Evolutionary conservation across 2,888 invertebrate species (phyloP).

Genomic region (Drosophila barbarae): DNA sequence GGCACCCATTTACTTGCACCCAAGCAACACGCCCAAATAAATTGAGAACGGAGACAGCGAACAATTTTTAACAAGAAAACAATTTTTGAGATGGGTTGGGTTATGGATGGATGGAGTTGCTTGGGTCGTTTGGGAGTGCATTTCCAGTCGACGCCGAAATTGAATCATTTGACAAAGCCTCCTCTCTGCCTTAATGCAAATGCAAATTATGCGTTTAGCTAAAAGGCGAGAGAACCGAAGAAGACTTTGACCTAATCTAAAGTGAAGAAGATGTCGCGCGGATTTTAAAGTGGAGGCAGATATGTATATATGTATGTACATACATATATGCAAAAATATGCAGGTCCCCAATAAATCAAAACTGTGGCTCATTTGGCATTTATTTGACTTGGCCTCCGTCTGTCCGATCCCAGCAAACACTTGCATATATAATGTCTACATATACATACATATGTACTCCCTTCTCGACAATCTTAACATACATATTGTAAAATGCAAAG

Average conservation of each 20-base stretch:
- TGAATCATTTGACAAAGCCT: conserved; percentile 73
- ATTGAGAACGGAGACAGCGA: conserved; percentile 28
- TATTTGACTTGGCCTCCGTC: conserved; percentile 32
- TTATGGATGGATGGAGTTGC: conserved; percentile 5
- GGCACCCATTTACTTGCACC: conserved; percentile 15
- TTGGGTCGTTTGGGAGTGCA: conserved; percentile 50
- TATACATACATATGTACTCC: neutral
- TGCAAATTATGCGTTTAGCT: conserved; percentile 70
- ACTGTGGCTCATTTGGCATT: conserved; percentile 57
- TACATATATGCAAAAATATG: conserved; percentile 51
- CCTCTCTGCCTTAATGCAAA: conserved; percentile 44
- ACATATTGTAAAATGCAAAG: conserved; percentile 21
- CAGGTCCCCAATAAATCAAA: conserved; percentile 62
- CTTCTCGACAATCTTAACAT: neutral
- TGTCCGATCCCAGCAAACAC: conserved; percentile 8
- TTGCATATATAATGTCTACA: conserved; percentile 9
- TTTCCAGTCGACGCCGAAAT: conserved; percentile 65
- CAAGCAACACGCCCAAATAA: conserved; percentile 31
- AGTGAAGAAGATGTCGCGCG: conserved; percentile 23
- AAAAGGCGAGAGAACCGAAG: conserved; percentile 14
- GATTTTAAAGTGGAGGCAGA: neutral
- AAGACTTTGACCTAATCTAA: conserved; percentile 38
- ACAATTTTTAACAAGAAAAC: conserved; percentile 40
- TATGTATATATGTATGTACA: neutral
- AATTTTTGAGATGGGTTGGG: conserved; percentile 36